phyloP scores from a whole-genome alignment of 92 coral and sea anemone species.

The Ricordea florida region DNA sequence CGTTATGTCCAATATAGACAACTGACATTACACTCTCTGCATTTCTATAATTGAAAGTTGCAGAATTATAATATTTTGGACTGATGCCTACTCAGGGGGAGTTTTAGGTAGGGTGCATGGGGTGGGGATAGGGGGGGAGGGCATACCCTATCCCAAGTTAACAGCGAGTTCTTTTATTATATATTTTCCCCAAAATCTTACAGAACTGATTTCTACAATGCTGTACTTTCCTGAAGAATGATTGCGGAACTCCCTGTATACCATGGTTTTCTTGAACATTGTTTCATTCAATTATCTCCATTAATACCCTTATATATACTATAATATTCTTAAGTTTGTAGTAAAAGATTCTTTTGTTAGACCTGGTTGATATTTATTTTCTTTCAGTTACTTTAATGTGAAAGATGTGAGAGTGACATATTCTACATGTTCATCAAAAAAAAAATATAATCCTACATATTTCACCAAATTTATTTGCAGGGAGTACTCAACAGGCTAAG shows the following conservation, averaged over 20 bases:
- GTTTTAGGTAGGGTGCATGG: neutral
- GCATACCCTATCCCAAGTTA: neutral
- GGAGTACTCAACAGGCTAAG: too few relatives aligned
- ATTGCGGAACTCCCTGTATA: neutral
- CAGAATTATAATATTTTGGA: neutral
- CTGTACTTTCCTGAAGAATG: neutral
- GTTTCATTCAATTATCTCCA: neutral
- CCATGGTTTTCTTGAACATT: neutral
- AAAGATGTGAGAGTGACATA: neutral
- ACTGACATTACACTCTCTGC: neutral
- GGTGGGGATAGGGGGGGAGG: too few relatives aligned
- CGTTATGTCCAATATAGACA: neutral
- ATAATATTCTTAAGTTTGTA: neutral
- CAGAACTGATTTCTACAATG: too few relatives aligned
- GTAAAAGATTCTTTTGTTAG: neutral
- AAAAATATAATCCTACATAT: neutral
- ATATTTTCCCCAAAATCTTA: too few relatives aligned
- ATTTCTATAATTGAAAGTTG: slow-evolving; percentile 2
- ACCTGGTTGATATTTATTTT: too few relatives aligned
- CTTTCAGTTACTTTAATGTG: neutral
- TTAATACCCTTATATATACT: neutral
- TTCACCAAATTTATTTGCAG: too few relatives aligned
- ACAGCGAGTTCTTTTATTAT: neutral
- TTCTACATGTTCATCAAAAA: neutral
- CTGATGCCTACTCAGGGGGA: neutral